phyloP scores from a whole-genome alignment of 2,113 vertebrate genomes.

The Otis tarda region DNA sequence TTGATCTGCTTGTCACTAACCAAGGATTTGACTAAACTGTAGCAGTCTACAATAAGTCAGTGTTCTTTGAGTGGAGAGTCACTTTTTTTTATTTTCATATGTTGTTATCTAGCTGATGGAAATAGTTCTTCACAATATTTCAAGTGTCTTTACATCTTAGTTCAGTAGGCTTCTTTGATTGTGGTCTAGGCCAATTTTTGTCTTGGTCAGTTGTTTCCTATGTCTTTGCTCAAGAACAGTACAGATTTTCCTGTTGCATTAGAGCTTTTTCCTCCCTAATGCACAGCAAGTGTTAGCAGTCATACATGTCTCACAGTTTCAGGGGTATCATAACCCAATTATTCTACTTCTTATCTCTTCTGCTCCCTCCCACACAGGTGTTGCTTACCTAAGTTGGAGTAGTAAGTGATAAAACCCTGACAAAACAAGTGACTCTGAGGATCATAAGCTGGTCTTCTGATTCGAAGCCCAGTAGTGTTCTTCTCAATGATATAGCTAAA shows the following conservation, averaged over 20 bases:
- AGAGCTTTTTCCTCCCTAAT: not conserved
- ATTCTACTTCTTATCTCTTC: not conserved
- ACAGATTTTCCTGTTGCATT: not conserved
- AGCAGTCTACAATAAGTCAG: not conserved
- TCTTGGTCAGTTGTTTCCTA: not conserved
- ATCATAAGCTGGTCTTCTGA: not conserved
- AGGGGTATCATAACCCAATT: not conserved
- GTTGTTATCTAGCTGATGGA: not conserved
- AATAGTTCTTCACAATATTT: not conserved
- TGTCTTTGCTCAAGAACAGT: not conserved
- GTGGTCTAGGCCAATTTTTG: not conserved
- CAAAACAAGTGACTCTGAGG: not conserved
- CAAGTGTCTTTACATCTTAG: not conserved
- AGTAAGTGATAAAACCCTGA: not conserved
- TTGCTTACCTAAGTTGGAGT: not conserved
- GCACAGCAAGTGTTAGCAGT: not conserved
- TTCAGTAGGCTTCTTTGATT: not conserved
- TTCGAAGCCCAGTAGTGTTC: not conserved
- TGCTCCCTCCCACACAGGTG: not conserved
- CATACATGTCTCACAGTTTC: accelerated
- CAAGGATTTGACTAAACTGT: not conserved
- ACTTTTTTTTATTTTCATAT: not conserved
- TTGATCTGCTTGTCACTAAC: conserved; percentile 53
- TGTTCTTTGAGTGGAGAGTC: not conserved
- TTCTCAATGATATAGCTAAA: not conserved